Conservation (phyloP, 2,797 vertebrate genomes). For the Acrossocheilus wenchowensis region DNA sequence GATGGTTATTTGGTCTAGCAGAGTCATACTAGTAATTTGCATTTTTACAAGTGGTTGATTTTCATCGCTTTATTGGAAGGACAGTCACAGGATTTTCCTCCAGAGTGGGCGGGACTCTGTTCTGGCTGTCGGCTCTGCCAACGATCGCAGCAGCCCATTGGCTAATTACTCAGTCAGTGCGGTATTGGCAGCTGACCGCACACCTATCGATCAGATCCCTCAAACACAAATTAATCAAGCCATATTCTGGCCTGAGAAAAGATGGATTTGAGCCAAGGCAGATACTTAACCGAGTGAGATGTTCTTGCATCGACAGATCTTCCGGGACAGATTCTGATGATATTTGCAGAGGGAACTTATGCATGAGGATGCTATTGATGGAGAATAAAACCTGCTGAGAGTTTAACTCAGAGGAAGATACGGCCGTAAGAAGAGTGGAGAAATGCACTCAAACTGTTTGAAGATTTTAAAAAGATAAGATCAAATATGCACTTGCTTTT, state of each 20-base stretch:
- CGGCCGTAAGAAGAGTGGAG: neutral
- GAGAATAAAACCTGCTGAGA: conserved; percentile 4
- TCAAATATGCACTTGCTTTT: neutral
- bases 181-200: conserved; percentile 78
- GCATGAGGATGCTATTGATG: conserved; percentile 6
- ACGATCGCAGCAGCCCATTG: conserved; percentile 65
- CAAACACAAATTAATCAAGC: conserved; percentile 77
- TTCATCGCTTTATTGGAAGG: conserved; percentile 3
- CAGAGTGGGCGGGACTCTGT: conserved; percentile 66
- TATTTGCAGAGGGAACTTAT: conserved; percentile 28
- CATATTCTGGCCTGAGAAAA: conserved; percentile 64
- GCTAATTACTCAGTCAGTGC: conserved; percentile 78
- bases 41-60: conserved; percentile 11
- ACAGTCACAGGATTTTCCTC: conserved; percentile 60
- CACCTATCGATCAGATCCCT: conserved; percentile 75
- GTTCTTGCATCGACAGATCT: conserved; percentile 17
- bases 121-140: conserved; percentile 68
- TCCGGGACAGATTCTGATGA: conserved; percentile 10
- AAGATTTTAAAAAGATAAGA: neutral
- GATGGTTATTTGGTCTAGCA: conserved; percentile 5
- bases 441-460: neutral
- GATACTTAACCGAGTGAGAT: conserved; percentile 35
- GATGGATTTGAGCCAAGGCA: conserved; percentile 39
- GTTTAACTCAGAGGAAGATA: neutral
- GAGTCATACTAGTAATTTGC: neutral